Percentiles rank a stretch among this genome's conserved stretches.
These are phyloP conservation scores for Hylaeus anthracinus DNA, from an alignment of 1,140 invertebrate genomes.

Conservation along the genomic window DNA sequence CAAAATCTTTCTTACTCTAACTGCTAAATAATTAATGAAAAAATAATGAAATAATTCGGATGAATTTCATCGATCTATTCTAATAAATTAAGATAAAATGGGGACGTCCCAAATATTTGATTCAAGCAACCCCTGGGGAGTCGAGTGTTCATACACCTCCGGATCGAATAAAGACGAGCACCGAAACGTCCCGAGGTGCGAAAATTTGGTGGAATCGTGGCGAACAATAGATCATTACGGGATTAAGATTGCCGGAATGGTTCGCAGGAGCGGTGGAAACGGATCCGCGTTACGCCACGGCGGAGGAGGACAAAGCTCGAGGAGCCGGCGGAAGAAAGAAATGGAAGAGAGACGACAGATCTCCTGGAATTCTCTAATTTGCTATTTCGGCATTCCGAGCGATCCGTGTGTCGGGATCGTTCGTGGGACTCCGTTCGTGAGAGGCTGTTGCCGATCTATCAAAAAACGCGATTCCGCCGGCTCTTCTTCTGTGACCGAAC, in stretches of 20 bases:
- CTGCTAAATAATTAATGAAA: too few relatives aligned
- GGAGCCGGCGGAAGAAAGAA: slow-evolving; percentile 43
- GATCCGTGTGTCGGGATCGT: slow-evolving; percentile 57
- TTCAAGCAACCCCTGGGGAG: neutral
- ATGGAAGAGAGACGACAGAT: slow-evolving; percentile 51
- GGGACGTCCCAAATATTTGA: too few relatives aligned
- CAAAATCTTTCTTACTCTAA: too few relatives aligned
- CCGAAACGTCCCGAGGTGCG: neutral
- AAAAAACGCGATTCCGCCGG: slow-evolving; percentile 74
- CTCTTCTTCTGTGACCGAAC: slow-evolving; percentile 40
- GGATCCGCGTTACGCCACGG: slow-evolving; percentile 10
- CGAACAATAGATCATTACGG: slow-evolving; percentile 9
- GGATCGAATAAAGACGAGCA: neutral
- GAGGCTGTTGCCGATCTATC: slow-evolving; percentile 73
- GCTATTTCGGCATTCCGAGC: slow-evolving; percentile 78
- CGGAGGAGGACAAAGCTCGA: slow-evolving; percentile 38
- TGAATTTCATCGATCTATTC: too few relatives aligned
- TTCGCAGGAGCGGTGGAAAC: neutral
- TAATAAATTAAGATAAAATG: too few relatives aligned
- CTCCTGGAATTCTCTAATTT: slow-evolving; percentile 78
- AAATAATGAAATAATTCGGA: too few relatives aligned
- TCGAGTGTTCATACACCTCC: neutral
- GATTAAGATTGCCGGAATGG: slow-evolving; percentile 28
- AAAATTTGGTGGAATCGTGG: neutral
- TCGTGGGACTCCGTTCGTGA: slow-evolving; percentile 74